Evolutionary conservation across 2,888 invertebrate species (phyloP).

Genomic region (Dynastes grantii): DNA sequence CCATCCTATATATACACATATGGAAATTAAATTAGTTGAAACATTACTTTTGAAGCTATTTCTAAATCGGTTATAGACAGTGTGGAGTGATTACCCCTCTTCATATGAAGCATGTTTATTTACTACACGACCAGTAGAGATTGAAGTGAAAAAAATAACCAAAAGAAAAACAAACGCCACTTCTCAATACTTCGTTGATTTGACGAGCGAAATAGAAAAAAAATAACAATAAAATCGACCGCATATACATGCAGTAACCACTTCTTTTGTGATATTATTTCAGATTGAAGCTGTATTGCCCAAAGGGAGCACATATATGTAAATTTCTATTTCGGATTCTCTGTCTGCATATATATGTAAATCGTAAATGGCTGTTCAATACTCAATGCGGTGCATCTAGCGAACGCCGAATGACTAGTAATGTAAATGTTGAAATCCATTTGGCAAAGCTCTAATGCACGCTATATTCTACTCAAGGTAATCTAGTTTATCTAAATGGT

Average conservation of each 20-base stretch:
- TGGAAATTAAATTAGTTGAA: no score
- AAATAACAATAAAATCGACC: conserved; percentile 2
- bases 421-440: conserved; percentile 40
- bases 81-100: no score
- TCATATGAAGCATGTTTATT: no score
- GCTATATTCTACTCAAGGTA: conserved; percentile 24
- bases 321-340: conserved; percentile 34
- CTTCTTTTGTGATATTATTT: conserved; percentile 44
- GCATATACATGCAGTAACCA: not conserved
- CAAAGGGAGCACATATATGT: conserved; percentile 38
- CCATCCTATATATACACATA: no score
- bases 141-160: no score
- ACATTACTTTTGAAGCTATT: no score
- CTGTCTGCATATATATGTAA: conserved; percentile 40
- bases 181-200: conserved; percentile 10
- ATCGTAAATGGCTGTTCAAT: conserved; percentile 47
- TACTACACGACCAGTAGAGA: no score
- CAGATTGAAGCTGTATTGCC: conserved; percentile 33
- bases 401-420: conserved; percentile 27
- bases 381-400: conserved; percentile 40
- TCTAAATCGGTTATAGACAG: no score
- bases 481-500: conserved; percentile 20
- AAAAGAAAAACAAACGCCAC: not conserved
- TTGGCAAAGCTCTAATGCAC: conserved; percentile 26
- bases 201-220: not conserved